These are phyloP conservation scores for Petrophora chlorosata DNA, from an alignment of 2,888 invertebrate species.

Conservation along the genomic window DNA sequence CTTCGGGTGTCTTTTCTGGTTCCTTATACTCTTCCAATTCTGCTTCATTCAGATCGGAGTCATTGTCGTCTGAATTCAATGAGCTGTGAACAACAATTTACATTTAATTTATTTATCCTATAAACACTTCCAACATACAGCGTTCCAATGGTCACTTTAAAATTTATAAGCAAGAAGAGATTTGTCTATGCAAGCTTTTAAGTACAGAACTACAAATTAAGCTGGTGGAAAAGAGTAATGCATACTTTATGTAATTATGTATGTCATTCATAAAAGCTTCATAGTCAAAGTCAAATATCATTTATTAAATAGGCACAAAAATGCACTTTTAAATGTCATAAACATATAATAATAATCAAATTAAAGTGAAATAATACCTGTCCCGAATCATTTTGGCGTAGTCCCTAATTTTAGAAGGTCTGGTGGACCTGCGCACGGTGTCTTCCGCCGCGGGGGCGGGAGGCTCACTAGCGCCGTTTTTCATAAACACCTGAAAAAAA, in stretches of 20 bases:
- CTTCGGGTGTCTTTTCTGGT: conserved; percentile 49
- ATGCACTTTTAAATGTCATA: too few species aligned
- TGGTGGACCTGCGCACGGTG: conserved; percentile 73
- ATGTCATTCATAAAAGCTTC: too few species aligned
- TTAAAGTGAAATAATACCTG: conserved; percentile 49
- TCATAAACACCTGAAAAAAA: conserved; percentile 55
- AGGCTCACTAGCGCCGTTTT: conserved; percentile 62
- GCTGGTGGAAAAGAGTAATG: too few species aligned
- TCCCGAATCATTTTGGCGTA: conserved; percentile 83
- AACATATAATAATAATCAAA: not conserved
- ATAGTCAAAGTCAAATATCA: too few species aligned
- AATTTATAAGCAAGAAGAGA: too few species aligned
- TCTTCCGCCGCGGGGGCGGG: conserved; percentile 50
- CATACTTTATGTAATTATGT: too few species aligned
- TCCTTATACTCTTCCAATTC: conserved; percentile 55
- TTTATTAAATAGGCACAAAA: not conserved
- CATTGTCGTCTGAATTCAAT: conserved; percentile 40
- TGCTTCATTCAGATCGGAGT: conserved; percentile 55
- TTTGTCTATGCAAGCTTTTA: too few species aligned
- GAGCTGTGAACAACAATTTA: conserved; percentile 30
- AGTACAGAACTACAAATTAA: too few species aligned
- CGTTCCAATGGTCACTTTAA: not conserved
- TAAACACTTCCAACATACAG: too few species aligned
- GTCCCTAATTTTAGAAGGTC: conserved; percentile 80
- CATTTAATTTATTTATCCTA: too few species aligned